These are phyloP conservation scores for Halichoeres trimaculatus DNA, from an alignment of 2,113 vertebrate genomes.

Conservation along the genomic window DNA sequence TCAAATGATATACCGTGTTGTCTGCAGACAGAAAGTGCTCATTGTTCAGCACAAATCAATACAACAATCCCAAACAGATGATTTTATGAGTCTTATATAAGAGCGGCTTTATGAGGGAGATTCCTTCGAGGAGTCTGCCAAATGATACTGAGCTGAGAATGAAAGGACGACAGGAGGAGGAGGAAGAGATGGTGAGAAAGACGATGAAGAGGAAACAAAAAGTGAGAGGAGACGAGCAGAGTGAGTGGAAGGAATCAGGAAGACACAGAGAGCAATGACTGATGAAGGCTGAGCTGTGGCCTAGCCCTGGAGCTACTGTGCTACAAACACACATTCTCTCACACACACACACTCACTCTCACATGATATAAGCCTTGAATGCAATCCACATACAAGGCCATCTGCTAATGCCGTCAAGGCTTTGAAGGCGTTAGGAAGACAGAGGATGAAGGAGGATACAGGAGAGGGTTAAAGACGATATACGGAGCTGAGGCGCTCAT, in stretches of 20 bases:
- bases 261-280: slow-evolving; percentile 1
- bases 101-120: background rate
- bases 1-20: background rate
- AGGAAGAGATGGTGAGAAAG: background rate
- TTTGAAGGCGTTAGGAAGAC: background rate
- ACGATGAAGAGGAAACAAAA: background rate
- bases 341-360: background rate
- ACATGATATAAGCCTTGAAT: slow-evolving; percentile 1
- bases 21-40: slow-evolving; percentile 12
- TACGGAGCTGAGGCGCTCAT: background rate
- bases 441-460: background rate
- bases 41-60: slow-evolving; percentile 24
- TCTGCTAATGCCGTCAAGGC: slow-evolving; percentile 18
- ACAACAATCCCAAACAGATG: slow-evolving; percentile 5
- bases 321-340: slow-evolving; percentile 12
- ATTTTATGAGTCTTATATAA: slow-evolving; percentile 11
- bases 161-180: background rate
- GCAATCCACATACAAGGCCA: slow-evolving; percentile 35
- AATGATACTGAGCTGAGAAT: slow-evolving; percentile 1
- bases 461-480: background rate
- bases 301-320: slow-evolving; percentile 22
- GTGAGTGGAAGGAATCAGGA: background rate
- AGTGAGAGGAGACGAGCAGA: background rate
- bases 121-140: slow-evolving; percentile 2
- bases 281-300: slow-evolving; percentile 38